These are phyloP conservation scores for Phortica variegata DNA, from an alignment of 1,140 invertebrate genomes.

Conservation along the genomic window DNA sequence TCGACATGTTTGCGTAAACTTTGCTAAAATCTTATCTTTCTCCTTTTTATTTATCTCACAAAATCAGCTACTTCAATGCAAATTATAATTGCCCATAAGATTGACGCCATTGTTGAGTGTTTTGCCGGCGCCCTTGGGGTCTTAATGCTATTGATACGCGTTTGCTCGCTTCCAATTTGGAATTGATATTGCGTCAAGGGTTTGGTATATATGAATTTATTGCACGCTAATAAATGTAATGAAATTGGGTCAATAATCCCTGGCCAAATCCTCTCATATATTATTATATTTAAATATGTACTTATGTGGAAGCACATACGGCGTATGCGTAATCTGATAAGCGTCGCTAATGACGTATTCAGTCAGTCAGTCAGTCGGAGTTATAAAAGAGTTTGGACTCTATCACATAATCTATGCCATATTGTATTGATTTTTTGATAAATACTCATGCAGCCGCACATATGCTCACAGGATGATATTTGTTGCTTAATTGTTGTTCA, in stretches of 20 bases:
- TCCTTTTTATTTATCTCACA: no score
- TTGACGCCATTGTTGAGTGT: no score
- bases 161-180: neutral
- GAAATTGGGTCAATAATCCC: slow-evolving; percentile 10
- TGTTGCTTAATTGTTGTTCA: no score
- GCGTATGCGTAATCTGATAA: slow-evolving; percentile 50
- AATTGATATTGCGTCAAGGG: neutral
- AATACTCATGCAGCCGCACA: slow-evolving; percentile 36
- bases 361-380: slow-evolving; percentile 14
- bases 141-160: neutral
- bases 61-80: no score
- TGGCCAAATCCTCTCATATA: slow-evolving; percentile 1
- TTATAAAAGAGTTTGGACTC: slow-evolving; percentile 11
- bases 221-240: neutral
- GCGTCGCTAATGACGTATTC: slow-evolving; percentile 32
- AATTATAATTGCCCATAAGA: no score
- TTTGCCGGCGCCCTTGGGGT: no score
- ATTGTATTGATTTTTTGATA: no score
- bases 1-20: no score
- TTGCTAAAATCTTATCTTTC: no score
- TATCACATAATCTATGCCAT: no score
- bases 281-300: no score
- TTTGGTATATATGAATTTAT: neutral
- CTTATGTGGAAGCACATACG: slow-evolving; percentile 11
- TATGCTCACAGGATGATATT: no score